Base-by-base conservation (phyloP, 2,113 vertebrate species). In the Erinaceus europaeus region DNA sequence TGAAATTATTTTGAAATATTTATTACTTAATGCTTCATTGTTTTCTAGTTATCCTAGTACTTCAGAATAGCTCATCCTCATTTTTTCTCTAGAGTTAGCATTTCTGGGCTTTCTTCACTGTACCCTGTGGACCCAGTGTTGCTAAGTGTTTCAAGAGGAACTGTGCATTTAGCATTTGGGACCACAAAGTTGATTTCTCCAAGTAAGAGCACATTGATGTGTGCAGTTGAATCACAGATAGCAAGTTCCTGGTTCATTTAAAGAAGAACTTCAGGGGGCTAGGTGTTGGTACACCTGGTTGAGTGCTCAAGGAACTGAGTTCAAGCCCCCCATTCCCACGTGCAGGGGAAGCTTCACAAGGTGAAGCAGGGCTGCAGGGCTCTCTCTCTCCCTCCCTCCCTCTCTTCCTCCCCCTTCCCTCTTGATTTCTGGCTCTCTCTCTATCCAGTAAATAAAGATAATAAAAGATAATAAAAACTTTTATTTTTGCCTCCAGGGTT, bases 71-170 rank as follows among this genome's bases (percentile, higher is more conserved):
- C 90, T 86, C 68, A 73, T 29, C 53, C 84, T 52, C 57, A 52
- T 68, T 95, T 86, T 86, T 76, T 90, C 64, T 55, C 77, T 38
- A 71, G 64, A 75, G 15, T 73, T 53, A 74, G 48, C 42, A 88
- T 83, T 57, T 61, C 57, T 18, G 9, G 75, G 29, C 5, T 84
- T 83, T 83, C 44, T 8, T 84, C 17, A 23, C n/a, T 67, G 73
- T 68, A 27, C 55, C 73, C 17, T 74, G 0, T 50, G 8, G 71
- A 42, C 27, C 11, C 29, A 62, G 6, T 50, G 6, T 72, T 74
- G 36, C 27, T 81, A 1, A n/a, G 12, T 83, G 0, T 92, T 34
- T 74, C 62, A 80, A 14, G 1, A 62, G 53, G 9, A 68, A 29
- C 10, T 84, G 36, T 38, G 38, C 14, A 7, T 64, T 80, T 84